phyloP scores from a whole-genome alignment of 2,888 invertebrate species.

The Strigamia maritima region DNA sequence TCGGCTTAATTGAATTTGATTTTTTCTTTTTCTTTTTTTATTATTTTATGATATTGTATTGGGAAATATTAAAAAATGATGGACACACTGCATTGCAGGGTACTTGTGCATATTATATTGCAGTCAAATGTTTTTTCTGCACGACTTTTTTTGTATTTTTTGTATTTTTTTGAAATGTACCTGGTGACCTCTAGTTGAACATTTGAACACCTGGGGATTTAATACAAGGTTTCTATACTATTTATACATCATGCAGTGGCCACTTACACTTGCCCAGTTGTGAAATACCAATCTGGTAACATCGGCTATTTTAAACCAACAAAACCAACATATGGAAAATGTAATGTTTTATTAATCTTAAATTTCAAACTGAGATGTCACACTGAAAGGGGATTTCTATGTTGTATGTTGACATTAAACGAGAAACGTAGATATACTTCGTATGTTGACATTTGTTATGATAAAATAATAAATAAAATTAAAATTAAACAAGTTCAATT shows the following conservation, averaged over 20 bases:
- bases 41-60: no score
- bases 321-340: neutral
- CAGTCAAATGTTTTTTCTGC: constrained; percentile 19
- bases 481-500: no score
- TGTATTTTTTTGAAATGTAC: neutral
- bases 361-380: no score
- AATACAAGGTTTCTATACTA: neutral
- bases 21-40: no score
- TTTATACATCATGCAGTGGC: neutral
- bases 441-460: no score
- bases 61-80: neutral
- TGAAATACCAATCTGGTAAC: neutral
- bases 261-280: neutral
- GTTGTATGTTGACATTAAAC: no score
- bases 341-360: neutral
- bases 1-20: no score
- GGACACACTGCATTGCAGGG: constrained; percentile 11
- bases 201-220: constrained; percentile 15
- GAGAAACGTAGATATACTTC: no score
- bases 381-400: no score
- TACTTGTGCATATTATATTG: constrained; percentile 19
- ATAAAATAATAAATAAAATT: no score
- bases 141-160: constrained; percentile 2
- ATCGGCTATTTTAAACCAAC: neutral
- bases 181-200: constrained; percentile 16